Base-by-base conservation (phyloP, 2,113 vertebrate genomes). In the Nerophis ophidion region DNA sequence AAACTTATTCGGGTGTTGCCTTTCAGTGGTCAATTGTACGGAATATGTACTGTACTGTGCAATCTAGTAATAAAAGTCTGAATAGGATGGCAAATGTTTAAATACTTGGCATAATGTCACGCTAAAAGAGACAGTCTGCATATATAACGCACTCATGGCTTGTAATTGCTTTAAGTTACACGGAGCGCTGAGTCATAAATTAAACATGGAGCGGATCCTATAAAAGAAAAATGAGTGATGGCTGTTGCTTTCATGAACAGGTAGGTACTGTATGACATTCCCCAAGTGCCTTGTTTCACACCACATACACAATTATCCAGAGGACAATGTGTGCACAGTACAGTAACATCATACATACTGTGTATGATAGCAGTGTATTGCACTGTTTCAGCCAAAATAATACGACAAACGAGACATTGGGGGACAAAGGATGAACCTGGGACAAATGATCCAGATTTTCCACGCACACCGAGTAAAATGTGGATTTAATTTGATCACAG, bases 61-160 rank as follows among this genome's bases (percentile, higher is more conserved):
- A n/a, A n/a, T n/a, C n/a, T n/a, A n/a, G n/a, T n/a, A n/a, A n/a
- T n/a, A n/a, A n/a, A n/a, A n/a, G n/a, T n/a, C n/a, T 79, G 82
- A 87, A 83, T 73, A 83, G 77, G 66, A 65, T 86, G 73, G 85
- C 76, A 73, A 83, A 71, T 82, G 72, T 73, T 84, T 68, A 64
- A 59, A 74, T 74, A 68, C 73, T 80, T 85, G 82, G 80, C 79
- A 82, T 82, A 71, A 66, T 69, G 76, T 70, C 61, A 61, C 19
- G 71, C 72, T 79, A 57, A 65, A 70, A 77, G 75, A 78, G 77
- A 63, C 61, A 70, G 76, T 53, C 54, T 82, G 81, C 73, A 80
- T 81, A 84, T 85, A 78, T 85, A 84, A 84, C 76, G 68, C 82
- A 86, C 88, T 86, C 80, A 83, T 83, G 77, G 80, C 81, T 84